Evolutionary conservation across 2,113 vertebrate genomes (phyloP), one percentile per base, ranked within the genome.

Genomic region (Coturnix japonica): DNA sequence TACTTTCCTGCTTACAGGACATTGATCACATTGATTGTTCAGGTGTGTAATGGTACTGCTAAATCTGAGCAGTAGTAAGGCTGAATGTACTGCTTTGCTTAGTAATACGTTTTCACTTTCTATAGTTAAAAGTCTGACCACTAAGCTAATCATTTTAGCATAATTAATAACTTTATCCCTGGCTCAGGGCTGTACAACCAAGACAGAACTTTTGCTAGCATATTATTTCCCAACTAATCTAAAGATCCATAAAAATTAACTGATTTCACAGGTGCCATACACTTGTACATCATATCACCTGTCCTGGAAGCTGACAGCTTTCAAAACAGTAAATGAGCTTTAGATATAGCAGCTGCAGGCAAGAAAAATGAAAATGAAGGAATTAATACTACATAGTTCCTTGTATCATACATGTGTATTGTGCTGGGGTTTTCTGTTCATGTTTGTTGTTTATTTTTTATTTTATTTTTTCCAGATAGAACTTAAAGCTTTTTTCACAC

Each of bases 1-100:
- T 94, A 56, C 47, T 37, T 90, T 96, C 41, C 64, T 88, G 16
- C 37, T 67, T 70, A 21, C 54, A 77, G 8, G 44, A 56, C 16
- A 28, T 53, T 8, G 12, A 64, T 72, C 22, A 30, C 8, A 33
- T 16, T 31, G 44, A 13, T 51, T 73, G 31, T 25, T 70, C 46
- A 87, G 57, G 17, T 20, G 15, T 22, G 30, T 16, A 71, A 76
- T 43, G 46, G 21, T 51, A 23, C 13, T 37, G 11, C 5, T 56
- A 49, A 51, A 91, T 64, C n/a, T 63, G 37, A 25, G n/a, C 30
- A 56, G 30, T 10, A 26, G 5, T 74, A 71, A 91, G 64, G 39
- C 28, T 72, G 61, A 83, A 61, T 60, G 79, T 72, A 59, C 85
- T 85, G 53, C 60, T 61, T 85, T 94, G 51, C 72, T 69, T 90